Evolutionary conservation across 64 coral and sea anemone genomes (phyloP), one percentile per base, ranked within the genome.

Genomic region (Pachyseris speciosa): DNA sequence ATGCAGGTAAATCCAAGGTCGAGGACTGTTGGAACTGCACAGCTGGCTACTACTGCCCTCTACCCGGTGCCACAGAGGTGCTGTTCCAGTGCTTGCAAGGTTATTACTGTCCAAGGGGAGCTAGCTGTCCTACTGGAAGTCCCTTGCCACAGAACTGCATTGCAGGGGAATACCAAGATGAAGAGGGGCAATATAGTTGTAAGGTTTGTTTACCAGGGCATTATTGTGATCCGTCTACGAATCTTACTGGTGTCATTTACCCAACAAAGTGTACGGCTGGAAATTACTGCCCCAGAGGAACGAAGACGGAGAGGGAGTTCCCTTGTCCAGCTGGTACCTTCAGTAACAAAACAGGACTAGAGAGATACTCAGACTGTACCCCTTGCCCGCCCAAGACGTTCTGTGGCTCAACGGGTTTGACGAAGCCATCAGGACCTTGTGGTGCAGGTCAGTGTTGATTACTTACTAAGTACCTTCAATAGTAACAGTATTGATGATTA

Each of bases 81-180:
- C 40, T 95, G 89, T 99, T 99, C 37, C 61, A 95, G 72, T 99
- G 97, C 67, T 30, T 99, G 83, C 97, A 99, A 70, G 97, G 97
- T 3, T 99, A 93, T 69, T 99, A 95, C 51, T 99, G 97, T 32
- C 97, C 93, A 1, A 80, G 69, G 53, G 97, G 97, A 44, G 67
- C 73, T 49, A 87, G 83, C 36, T 99, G 97, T 44, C 89, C 89
- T 0, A 87, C 89, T 43, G 97, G 97, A 72, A 75, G 76, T 60
- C 75, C 58, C 4, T 47, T 31, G 7, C 97, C 97, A 20, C 19
- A 68, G 33, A 92, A 84, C 36, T 99, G 97, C 39, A 39, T 31
- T 36, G 78, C 97, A 43, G 97, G 97, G 28, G 78, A 92, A 32
- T 95, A 99, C 68, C 97, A 99, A 90, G 78, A 99, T 69, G 80